Evolutionary conservation across 1,140 invertebrate genomes (phyloP), one percentile per base, ranked within the genome.

Genomic region (Branchinecta lynchi): DNA sequence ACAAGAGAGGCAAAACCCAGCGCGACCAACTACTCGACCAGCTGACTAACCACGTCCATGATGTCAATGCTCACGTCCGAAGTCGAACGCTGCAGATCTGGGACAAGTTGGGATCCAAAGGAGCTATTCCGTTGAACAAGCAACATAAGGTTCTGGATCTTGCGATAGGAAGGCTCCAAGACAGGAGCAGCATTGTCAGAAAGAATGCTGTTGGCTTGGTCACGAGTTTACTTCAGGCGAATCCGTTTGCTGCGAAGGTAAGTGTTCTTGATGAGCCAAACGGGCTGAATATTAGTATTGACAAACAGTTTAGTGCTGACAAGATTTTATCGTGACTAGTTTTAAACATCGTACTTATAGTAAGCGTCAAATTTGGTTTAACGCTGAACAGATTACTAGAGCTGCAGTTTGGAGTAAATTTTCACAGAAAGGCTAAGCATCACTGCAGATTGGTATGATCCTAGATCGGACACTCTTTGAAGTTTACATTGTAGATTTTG

Each of bases 31-130:
- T 89, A 70, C 79, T 92, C 1, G 84, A 88, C 70, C 80, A 83
- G 72, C 77, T 93, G 6, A 81, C 88, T 75, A 86, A 89, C n/a
- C 91, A 93, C 76, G 84, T 93, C 66, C 84, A 87, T 72, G 92
- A 95, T 77, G 75, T 84, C 1, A 86, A 91, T 74, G 87, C 90
- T 6, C 91, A 89, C 76, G 90, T 93, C 0, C 81, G 92, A 69
- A 86, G 88, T 65, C 77, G 84, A 80, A 86, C 87, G 3, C 79
- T 93, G 21, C 86, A 90, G 74, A 84, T 87, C 67, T 92, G 89
- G 88, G 82, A 84, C 73, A 80, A 81, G 21, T 79, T 93, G 43
- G 86, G 87, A 69, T 81, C 83, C 60, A 84, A 88, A 73, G 84
- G 86, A 74, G 87, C 86, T 68, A 81, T 93, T 21, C 89, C 90